A percentile compares a stretch with the other conserved stretches of the same genome.
Evolutionary conservation across 2,888 invertebrate genomes (phyloP).

Genomic region (Mamestra brassicae): DNA sequence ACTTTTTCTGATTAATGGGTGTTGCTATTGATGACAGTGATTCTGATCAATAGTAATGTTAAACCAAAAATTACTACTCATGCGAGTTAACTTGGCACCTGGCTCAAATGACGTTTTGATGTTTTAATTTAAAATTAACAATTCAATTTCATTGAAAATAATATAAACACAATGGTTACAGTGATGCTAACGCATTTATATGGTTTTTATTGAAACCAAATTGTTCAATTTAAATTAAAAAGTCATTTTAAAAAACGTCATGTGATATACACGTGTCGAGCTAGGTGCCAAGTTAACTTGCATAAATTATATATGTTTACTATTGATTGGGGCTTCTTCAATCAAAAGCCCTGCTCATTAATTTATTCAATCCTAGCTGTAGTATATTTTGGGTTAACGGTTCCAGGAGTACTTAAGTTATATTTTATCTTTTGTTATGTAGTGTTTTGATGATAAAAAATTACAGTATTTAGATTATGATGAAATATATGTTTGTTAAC

Average conservation of each 20-base stretch:
- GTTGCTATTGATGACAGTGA: slow-evolving; percentile 49
- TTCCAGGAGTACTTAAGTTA: background rate
- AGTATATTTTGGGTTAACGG: background rate
- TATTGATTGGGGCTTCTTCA: slow-evolving; percentile 2
- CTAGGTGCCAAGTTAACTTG: too few species aligned
- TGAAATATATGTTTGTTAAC: background rate
- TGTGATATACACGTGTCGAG: too few species aligned
- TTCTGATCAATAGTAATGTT: slow-evolving; percentile 47
- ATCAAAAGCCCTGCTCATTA: slow-evolving; percentile 13
- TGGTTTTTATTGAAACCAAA: too few species aligned
- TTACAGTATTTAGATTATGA: background rate
- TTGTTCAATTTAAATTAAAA: too few species aligned
- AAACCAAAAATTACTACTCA: background rate
- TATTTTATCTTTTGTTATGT: slow-evolving; percentile 1
- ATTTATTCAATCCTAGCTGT: background rate
- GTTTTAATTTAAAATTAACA: too few species aligned
- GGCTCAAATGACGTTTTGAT: too few species aligned
- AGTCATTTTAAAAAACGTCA: too few species aligned
- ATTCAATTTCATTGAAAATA: too few species aligned
- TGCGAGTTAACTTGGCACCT: too few species aligned
- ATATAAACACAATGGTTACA: too few species aligned
- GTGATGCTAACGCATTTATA: too few species aligned
- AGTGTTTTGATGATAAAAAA: slow-evolving; percentile 1
- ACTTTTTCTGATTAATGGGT: slow-evolving; percentile 52
- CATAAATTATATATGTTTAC: background rate